Evolutionary conservation across 1,140 invertebrate species (phyloP).

Genomic region (Tribolium madens): DNA sequence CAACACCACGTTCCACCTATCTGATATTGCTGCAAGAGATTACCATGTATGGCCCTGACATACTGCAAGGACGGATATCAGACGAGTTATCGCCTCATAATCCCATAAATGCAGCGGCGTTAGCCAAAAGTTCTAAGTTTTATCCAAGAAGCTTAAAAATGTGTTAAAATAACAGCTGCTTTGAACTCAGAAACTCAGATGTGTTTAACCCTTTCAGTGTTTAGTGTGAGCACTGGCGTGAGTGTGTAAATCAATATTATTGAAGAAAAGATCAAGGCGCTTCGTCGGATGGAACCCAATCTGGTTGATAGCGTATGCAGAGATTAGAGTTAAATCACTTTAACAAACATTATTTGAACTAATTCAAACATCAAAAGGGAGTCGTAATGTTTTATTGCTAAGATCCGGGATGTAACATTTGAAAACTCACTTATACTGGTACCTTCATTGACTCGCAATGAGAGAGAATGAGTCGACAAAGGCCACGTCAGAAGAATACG

Average conservation of each 20-base stretch:
- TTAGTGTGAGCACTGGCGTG: too few species aligned
- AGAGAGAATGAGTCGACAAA: slow-evolving; percentile 1
- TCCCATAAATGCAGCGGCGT: not conserved
- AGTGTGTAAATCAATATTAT: slow-evolving; percentile 21
- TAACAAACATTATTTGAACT: slow-evolving; percentile 43
- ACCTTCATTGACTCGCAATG: slow-evolving; percentile 37
- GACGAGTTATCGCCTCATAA: not conserved
- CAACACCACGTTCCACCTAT: slow-evolving; percentile 19
- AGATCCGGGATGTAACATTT: slow-evolving; percentile 44
- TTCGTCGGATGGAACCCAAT: slow-evolving; percentile 13
- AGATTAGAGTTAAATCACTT: slow-evolving; percentile 36
- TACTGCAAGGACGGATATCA: not conserved
- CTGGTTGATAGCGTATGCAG: slow-evolving; percentile 29
- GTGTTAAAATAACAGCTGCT: not conserved
- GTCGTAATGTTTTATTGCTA: slow-evolving; percentile 41
- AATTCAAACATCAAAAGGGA: slow-evolving; percentile 45
- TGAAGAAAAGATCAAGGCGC: slow-evolving; percentile 35
- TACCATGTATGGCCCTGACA: not conserved
- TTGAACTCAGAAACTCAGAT: slow-evolving; percentile 13
- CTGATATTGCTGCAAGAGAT: slow-evolving; percentile 2
- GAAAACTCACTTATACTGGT: slow-evolving; percentile 43
- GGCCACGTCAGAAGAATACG: slow-evolving; percentile 34
- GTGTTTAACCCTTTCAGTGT: slow-evolving; percentile 7
- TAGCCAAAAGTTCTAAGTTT: not conserved
- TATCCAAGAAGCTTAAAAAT: not conserved